These are phyloP conservation scores for Polietes domitor DNA, from an alignment of 2,888 invertebrate genomes.

Conservation along the genomic window DNA sequence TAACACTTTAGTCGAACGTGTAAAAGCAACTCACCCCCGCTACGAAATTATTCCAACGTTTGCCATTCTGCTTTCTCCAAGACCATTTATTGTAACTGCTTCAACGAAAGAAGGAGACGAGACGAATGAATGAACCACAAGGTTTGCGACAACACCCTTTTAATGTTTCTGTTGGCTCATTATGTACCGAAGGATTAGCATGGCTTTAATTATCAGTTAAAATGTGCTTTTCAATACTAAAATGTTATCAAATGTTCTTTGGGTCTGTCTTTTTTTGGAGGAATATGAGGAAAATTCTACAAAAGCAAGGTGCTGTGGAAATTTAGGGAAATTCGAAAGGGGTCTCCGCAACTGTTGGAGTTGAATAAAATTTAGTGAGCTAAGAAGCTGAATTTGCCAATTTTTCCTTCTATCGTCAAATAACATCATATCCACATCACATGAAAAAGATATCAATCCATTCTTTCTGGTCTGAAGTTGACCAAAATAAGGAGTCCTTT, in stretches of 20 bases:
- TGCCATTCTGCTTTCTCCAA: conserved; percentile 1
- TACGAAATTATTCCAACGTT: conserved; percentile 58
- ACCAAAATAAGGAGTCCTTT: no score
- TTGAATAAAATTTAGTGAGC: no score
- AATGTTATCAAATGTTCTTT: conserved; percentile 55
- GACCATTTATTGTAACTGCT: conserved; percentile 29
- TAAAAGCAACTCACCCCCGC: conserved; percentile 25
- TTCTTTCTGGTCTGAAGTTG: no score
- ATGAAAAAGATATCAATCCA: no score
- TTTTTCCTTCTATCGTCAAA: no score
- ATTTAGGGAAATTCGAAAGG: no score
- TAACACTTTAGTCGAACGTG: conserved; percentile 55
- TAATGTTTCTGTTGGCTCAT: conserved; percentile 66
- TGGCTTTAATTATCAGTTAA: conserved; percentile 64
- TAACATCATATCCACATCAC: no score
- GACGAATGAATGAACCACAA: no score
- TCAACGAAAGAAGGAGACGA: no score
- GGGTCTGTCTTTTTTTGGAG: background rate
- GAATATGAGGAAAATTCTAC: background rate
- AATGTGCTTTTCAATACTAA: conserved; percentile 50
- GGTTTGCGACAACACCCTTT: conserved; percentile 59
- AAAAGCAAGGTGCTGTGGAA: background rate
- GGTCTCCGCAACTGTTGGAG: no score
- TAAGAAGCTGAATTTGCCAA: no score
- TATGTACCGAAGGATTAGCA: conserved; percentile 64